A percentile compares a stretch with the other conserved stretches of the same genome.
Evolutionary conservation across 2,797 vertebrate genomes (phyloP).

Genomic region (Scarus forsteni): DNA sequence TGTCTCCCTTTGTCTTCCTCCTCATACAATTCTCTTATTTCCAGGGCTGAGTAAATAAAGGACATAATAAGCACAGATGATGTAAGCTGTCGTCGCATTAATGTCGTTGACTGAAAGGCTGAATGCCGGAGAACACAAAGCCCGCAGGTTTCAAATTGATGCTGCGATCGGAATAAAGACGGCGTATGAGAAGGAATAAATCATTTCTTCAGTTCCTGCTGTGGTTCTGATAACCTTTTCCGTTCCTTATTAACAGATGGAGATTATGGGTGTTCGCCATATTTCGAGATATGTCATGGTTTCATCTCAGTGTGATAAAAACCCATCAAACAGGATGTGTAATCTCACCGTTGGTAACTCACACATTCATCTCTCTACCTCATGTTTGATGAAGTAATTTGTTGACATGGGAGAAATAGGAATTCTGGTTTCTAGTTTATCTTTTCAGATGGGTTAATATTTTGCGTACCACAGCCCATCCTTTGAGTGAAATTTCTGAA

Average conservation of each 20-base stretch:
- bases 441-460: no score
- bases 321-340: conserved; percentile 8
- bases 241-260: conserved; percentile 49
- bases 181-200: conserved; percentile 17
- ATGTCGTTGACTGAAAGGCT: conserved; percentile 31
- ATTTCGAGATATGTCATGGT: conserved; percentile 28
- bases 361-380: conserved; percentile 1
- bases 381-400: no score
- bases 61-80: neutral
- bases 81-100: conserved; percentile 13
- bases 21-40: neutral
- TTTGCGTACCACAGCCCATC: no score
- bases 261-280: conserved; percentile 32
- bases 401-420: no score
- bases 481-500: no score
- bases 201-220: conserved; percentile 13
- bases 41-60: neutral
- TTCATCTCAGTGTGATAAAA: conserved; percentile 41
- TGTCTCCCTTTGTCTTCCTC: neutral
- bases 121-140: conserved; percentile 10
- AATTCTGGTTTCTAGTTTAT: no score
- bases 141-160: conserved; percentile 36
- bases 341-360: conserved; percentile 1
- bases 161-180: conserved; percentile 20
- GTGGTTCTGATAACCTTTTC: conserved; percentile 58